These are phyloP conservation scores for Dendropsophus ebraccatus DNA, from an alignment of 2,113 vertebrate species.

Conservation along the genomic window DNA sequence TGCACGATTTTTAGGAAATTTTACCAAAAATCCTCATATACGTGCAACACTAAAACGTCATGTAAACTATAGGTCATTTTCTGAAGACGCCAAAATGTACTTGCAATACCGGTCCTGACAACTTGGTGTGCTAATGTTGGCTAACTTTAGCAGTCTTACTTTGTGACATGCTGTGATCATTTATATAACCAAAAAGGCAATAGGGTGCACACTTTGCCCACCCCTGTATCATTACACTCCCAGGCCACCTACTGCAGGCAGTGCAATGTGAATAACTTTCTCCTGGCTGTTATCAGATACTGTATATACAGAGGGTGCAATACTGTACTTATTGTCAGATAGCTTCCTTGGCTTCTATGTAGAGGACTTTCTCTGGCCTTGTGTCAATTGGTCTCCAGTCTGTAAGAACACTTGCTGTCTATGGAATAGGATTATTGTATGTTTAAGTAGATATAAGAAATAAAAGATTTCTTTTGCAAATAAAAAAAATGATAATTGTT, in stretches of 20 bases:
- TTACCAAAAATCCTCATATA: too few relatives aligned
- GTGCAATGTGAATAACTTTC: background rate
- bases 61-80: too few relatives aligned
- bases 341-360: background rate
- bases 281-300: background rate
- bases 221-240: background rate
- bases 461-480: constrained; percentile 15
- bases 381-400: too few relatives aligned
- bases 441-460: constrained; percentile 19
- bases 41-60: too few relatives aligned
- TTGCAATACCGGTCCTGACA: background rate
- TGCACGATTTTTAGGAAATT: too few relatives aligned
- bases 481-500: too few relatives aligned
- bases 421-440: constrained; percentile 29
- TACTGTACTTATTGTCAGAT: background rate
- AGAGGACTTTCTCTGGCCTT: background rate
- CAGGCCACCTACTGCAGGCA: background rate
- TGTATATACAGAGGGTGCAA: background rate
- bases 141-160: background rate
- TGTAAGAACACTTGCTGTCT: background rate
- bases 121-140: background rate
- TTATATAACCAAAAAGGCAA: background rate
- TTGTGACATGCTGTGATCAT: background rate
- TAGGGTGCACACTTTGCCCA: background rate
- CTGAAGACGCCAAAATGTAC: too few relatives aligned